Evolutionary conservation across 1,140 invertebrate genomes (phyloP), one percentile per base, ranked within the genome.

Genomic region (Periplaneta americana): DNA sequence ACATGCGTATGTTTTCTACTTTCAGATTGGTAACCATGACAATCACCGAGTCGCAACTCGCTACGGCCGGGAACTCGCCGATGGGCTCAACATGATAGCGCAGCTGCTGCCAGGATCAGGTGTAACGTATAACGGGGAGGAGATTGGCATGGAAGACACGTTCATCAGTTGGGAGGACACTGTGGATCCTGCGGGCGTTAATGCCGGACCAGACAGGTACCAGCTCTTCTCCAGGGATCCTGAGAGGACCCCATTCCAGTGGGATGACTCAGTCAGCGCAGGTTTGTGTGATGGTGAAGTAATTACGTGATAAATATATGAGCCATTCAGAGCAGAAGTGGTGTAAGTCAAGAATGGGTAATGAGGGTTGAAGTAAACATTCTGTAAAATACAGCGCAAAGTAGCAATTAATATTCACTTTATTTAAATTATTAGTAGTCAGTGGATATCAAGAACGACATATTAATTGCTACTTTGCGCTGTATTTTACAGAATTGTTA

Each of bases 101-200:
- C 87, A 95, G 82, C 88, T 95, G 13, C 87, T 97, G 31, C 95
- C 95, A 18, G 96, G 96, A 17, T 92, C 95, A 5, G 91, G 93
- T 11, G 91, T 96, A 22, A 94, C 93, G 11, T 97, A 97, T 84
- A 94, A 96, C 90, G 95, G 95, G 17, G 95, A 97, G 86, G 96
- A 97, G 87, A 91, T 97, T 77, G 95, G 93, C 1, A 96, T 96
- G 94, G 85, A 89, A 34, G 92, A 96, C 87, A 91, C 90, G 91
- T 83, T 88, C 85, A 85, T 91, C 0, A 87, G 85, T 17, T 93
- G 88, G 88, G 83, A 88, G 75, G 88, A 91, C 8, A 92, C 90
- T 0, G 85, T 90, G 28, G 92, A 93, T 87, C 92, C 92, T 0
- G 87, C 89, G 37, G 91, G 88, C 17, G 90, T 88, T 81, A 91